These are phyloP conservation scores for Cyrtonyx montezumae DNA, from an alignment of 2,113 vertebrate species.

Conservation along the genomic window DNA sequence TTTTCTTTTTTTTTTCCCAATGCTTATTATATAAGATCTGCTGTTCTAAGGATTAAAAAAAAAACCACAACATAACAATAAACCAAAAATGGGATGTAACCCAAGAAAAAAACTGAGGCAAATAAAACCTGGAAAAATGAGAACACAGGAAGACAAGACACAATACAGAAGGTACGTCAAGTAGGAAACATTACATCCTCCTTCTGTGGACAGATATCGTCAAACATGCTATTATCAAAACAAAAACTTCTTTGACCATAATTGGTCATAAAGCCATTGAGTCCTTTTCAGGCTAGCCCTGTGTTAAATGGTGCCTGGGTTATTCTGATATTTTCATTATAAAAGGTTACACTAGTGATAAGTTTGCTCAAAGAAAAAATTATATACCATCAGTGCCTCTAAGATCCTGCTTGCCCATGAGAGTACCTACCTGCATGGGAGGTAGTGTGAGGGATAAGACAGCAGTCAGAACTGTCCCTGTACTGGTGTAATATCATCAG, in stretches of 20 bases:
- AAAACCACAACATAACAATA: background rate
- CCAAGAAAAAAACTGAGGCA: conserved; percentile 12
- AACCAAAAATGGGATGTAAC: conserved; percentile 5
- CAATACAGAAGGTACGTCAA: conserved; percentile 32
- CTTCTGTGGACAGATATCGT: conserved; percentile 28
- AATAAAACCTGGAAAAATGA: conserved; percentile 30
- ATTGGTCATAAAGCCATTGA: conserved; percentile 38
- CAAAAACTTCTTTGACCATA: conserved; percentile 61
- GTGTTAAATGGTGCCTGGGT: background rate
- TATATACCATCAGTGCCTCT: background rate
- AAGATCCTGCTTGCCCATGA: background rate
- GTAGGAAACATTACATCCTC: conserved; percentile 55
- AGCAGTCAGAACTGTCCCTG: background rate
- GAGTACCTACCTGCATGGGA: background rate
- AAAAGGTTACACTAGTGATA: background rate
- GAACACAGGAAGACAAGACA: conserved; percentile 44
- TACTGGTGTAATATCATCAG: background rate
- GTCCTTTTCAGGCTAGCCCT: background rate
- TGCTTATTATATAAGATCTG: background rate
- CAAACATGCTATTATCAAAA: conserved; percentile 43
- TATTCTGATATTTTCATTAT: background rate
- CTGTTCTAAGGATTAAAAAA: conserved; percentile 28
- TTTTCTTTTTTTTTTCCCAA: conserved; percentile 18
- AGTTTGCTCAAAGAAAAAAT: background rate
- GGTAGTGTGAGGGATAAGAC: background rate